These are phyloP conservation scores for Conus canariensis DNA, from an alignment of 2,888 invertebrate species.

Conservation along the genomic window DNA sequence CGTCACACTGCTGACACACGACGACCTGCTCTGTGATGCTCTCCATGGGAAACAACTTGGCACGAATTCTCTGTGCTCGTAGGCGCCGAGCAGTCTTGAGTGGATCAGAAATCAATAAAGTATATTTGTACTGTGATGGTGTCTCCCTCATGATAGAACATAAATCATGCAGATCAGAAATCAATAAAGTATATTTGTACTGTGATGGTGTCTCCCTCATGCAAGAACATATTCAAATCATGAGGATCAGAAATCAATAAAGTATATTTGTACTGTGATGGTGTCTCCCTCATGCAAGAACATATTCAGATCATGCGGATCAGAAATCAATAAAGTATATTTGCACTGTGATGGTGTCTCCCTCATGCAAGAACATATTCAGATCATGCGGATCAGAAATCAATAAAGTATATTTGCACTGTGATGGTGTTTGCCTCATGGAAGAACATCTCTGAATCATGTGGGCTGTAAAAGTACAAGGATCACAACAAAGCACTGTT, in stretches of 20 bases:
- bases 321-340: no score
- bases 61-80: conserved; percentile 17
- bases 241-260: neutral
- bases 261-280: neutral
- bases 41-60: conserved; percentile 27
- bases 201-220: no score
- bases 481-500: no score
- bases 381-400: neutral
- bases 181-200: no score
- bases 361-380: no score
- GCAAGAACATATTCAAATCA: no score
- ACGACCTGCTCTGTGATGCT: conserved; percentile 28
- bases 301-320: no score
- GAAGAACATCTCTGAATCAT: no score
- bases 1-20: neutral
- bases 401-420: neutral
- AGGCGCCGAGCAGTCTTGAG: conserved; percentile 27
- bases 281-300: neutral
- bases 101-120: neutral
- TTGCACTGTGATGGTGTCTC: no score
- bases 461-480: no score
- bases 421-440: neutral
- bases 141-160: neutral
- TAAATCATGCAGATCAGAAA: no score
- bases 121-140: neutral